A percentile compares a stretch with the other conserved stretches of the same genome.
phyloP scores from a whole-genome alignment of 2,797 vertebrate genomes.

The Antrozous pallidus region DNA sequence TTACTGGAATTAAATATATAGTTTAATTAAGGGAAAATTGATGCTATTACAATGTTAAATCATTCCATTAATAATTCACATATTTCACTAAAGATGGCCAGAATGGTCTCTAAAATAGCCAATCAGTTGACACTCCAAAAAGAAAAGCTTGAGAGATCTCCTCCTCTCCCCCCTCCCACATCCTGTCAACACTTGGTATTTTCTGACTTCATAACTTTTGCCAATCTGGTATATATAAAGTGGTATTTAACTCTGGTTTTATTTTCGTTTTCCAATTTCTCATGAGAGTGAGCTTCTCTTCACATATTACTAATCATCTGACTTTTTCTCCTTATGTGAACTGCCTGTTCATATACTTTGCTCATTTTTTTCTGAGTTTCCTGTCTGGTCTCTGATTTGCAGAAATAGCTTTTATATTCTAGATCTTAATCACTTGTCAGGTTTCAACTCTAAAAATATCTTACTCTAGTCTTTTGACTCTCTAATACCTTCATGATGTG shows the following conservation, averaged over 20 bases:
- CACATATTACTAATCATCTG: background rate
- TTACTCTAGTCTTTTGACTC: background rate
- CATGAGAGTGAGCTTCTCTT: background rate
- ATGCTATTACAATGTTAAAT: background rate
- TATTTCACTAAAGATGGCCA: background rate
- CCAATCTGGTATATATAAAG: background rate
- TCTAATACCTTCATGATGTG: background rate
- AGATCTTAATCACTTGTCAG: background rate
- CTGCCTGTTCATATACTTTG: background rate
- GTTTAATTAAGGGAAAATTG: background rate
- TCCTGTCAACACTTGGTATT: background rate
- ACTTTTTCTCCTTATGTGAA: background rate
- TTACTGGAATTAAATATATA: conserved; percentile 16
- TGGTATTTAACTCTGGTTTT: background rate
- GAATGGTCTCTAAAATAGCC: background rate
- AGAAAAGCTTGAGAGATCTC: background rate
- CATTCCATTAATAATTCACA: background rate
- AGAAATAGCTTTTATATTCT: conserved; percentile 38
- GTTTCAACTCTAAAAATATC: conserved; percentile 29
- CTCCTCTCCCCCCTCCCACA: background rate
- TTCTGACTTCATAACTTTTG: conserved; percentile 7
- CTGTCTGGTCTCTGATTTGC: conserved; percentile 21
- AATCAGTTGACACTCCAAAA: background rate
- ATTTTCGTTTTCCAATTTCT: conserved; percentile 20
- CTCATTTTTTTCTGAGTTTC: conserved; percentile 18